Percentiles rank a stretch among this genome's conserved stretches.
phyloP scores from a whole-genome alignment of 2,888 invertebrate species.

The Morpho deidamia region DNA sequence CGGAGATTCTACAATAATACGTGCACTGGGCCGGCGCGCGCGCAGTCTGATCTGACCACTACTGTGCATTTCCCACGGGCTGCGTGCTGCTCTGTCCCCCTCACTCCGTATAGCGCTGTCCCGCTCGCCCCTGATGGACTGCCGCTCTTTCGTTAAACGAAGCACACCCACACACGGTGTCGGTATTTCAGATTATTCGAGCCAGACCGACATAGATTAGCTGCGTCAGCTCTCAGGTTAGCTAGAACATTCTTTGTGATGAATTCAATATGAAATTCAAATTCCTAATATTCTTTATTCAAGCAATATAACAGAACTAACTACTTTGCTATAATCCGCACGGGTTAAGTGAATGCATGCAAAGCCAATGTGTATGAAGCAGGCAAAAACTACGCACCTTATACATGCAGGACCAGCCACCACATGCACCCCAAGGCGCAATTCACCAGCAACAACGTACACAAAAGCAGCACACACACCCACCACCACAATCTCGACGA shows the following conservation, averaged over 20 bases:
- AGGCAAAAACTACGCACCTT: no score
- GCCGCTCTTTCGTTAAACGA: slow-evolving; percentile 76
- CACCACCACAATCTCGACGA: no score
- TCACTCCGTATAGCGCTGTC: slow-evolving; percentile 55
- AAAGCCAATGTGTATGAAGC: no score
- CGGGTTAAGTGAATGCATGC: no score
- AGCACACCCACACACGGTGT: slow-evolving; percentile 77
- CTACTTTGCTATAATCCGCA: no score
- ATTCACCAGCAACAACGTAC: no score
- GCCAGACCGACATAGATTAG: slow-evolving; percentile 71
- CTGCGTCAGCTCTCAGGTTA: slow-evolving; percentile 63
- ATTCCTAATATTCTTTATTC: not conserved
- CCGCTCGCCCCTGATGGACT: slow-evolving; percentile 65
- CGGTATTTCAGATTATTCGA: slow-evolving; percentile 74
- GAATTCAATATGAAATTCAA: not conserved
- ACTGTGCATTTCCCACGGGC: slow-evolving; percentile 80
- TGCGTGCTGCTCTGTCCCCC: slow-evolving; percentile 46
- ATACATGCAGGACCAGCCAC: no score
- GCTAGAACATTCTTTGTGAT: slow-evolving; percentile 30
- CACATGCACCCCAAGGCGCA: no score
- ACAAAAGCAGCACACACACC: no score
- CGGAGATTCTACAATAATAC: slow-evolving; percentile 73
- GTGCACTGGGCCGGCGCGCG: slow-evolving; percentile 78
- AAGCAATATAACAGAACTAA: no score
- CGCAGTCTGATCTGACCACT: slow-evolving; percentile 77